phyloP scores from a whole-genome alignment of 2,888 invertebrate genomes.

The Quadroppia sp. region DNA sequence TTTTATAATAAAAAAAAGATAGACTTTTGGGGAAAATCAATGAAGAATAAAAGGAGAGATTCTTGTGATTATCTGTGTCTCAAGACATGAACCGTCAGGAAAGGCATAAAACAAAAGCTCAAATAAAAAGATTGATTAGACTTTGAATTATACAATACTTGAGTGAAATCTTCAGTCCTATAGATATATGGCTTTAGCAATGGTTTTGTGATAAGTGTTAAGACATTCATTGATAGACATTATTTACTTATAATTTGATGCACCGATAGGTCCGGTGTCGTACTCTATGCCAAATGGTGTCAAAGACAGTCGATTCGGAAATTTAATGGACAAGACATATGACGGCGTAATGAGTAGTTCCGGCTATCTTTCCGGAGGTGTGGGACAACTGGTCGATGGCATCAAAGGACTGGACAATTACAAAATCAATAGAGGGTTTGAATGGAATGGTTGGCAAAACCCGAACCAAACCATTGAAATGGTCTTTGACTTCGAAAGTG shows the following conservation, averaged over 20 bases:
- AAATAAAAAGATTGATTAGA: slow-evolving; percentile 73
- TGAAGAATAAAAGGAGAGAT: neutral
- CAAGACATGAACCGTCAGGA: neutral
- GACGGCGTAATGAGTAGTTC: slow-evolving; percentile 77
- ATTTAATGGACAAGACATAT: slow-evolving; percentile 77
- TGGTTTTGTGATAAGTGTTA: neutral
- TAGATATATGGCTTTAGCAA: neutral
- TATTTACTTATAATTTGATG: neutral
- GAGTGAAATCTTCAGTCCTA: neutral
- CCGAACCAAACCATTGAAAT: slow-evolving; percentile 70
- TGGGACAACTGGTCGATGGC: slow-evolving; percentile 81
- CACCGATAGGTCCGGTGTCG: slow-evolving; percentile 60
- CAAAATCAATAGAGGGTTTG: slow-evolving; percentile 63
- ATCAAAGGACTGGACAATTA: slow-evolving; percentile 71
- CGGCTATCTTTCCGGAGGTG: slow-evolving; percentile 65
- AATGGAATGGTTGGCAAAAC: slow-evolving; percentile 82
- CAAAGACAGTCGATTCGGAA: slow-evolving; percentile 70
- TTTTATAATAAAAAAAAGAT: no score
- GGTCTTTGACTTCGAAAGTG: slow-evolving; percentile 78
- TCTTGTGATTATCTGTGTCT: neutral
- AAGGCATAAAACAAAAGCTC: neutral
- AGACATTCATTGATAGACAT: neutral
- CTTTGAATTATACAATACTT: slow-evolving; percentile 59
- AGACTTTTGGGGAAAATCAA: neutral
- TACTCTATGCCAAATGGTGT: slow-evolving; percentile 86